Conservation (phyloP, 1,140 invertebrate species). For the Trichonephila clavipes region DNA sequence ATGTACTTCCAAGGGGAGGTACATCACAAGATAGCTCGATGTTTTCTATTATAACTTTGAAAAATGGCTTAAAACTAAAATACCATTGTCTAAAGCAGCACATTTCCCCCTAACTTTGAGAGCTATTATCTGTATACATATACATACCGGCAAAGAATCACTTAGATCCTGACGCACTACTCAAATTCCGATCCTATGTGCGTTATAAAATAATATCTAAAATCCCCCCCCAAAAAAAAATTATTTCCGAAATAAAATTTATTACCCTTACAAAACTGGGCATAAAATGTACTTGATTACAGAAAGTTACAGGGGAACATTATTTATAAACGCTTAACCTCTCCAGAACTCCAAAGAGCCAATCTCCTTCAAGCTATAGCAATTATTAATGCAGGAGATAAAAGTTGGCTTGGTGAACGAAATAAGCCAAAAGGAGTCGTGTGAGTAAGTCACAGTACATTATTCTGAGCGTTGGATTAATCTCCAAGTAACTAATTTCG, state of each 20-base stretch:
- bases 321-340: neutral
- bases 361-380: neutral
- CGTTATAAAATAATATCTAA: too few species aligned
- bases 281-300: neutral
- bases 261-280: neutral
- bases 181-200: too few species aligned
- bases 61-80: too few species aligned
- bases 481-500: conserved; percentile 43
- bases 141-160: too few species aligned
- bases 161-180: too few species aligned
- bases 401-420: neutral
- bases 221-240: neutral
- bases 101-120: too few species aligned
- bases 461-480: conserved; percentile 13
- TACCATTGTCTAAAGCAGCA: too few species aligned
- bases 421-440: neutral
- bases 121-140: too few species aligned
- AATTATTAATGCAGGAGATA: conserved; percentile 5
- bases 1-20: too few species aligned
- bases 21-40: too few species aligned
- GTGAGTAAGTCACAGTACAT: neutral
- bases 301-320: neutral
- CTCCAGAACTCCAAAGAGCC: neutral
- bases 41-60: too few species aligned
- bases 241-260: neutral